A percentile compares a stretch with the other conserved stretches of the same genome.
phyloP scores from a whole-genome alignment of 2,113 vertebrate genomes.

The Nothobranchius kuhntae region DNA sequence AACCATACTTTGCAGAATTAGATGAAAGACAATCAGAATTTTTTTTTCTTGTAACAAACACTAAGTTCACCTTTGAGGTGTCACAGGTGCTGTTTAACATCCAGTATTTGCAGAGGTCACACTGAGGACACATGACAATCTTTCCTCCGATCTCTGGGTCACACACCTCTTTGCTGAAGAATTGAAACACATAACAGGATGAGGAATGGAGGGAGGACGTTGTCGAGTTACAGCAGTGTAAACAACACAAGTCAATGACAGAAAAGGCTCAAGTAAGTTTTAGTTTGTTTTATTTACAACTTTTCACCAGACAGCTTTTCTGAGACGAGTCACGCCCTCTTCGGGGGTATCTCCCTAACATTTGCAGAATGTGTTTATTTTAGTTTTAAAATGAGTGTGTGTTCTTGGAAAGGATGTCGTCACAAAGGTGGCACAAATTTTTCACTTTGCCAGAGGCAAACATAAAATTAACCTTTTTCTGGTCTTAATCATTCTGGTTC shows the following conservation, averaged over 20 bases:
- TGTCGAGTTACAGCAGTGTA: background rate
- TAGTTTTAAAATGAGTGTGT: too few species aligned
- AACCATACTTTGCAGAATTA: background rate
- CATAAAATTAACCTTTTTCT: too few species aligned
- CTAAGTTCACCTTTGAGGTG: constrained; percentile 86
- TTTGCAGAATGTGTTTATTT: too few species aligned
- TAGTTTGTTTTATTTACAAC: background rate
- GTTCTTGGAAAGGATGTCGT: too few species aligned
- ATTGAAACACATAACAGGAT: constrained; percentile 6
- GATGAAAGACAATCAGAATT: background rate
- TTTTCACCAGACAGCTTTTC: too few species aligned
- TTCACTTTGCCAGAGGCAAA: too few species aligned
- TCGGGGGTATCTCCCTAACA: too few species aligned
- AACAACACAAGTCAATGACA: background rate
- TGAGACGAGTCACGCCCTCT: too few species aligned
- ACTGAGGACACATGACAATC: constrained; percentile 94
- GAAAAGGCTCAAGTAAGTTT: too few species aligned
- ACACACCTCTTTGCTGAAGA: constrained; percentile 88
- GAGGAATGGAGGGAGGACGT: background rate
- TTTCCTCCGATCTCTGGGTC: constrained; percentile 87
- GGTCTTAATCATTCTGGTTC: too few species aligned
- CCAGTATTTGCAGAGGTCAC: constrained; percentile 91
- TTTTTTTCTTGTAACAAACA: too few species aligned
- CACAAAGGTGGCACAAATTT: too few species aligned
- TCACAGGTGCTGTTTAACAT: constrained; percentile 90